Conservation (phyloP, 2,113 vertebrate species). For the Eleginops maclovinus region DNA sequence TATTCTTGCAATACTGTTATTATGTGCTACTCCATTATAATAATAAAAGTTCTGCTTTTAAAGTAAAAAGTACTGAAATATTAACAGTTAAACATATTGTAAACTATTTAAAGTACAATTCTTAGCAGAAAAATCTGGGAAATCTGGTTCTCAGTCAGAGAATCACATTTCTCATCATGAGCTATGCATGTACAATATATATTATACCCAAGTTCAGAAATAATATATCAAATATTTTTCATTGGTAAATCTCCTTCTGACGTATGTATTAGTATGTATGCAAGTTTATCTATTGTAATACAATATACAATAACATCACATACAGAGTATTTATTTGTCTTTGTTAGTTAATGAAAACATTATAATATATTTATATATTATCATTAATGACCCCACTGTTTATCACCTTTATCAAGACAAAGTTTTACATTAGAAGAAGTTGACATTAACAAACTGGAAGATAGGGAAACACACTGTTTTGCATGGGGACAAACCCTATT, state of each 20-base stretch:
- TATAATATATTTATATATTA: not conserved
- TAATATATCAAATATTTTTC: not conserved
- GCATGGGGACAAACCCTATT: too few species aligned
- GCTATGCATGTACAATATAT: too few species aligned
- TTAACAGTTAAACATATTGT: not conserved
- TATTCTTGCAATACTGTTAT: not conserved
- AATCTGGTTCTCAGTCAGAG: too few species aligned
- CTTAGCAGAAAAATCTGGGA: too few species aligned
- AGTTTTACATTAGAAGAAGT: not conserved
- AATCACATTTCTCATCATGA: too few species aligned
- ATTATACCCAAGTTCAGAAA: not conserved
- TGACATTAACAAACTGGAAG: not conserved
- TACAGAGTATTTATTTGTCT: not conserved
- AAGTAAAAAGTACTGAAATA: constrained; percentile 1
- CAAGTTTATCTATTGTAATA: not conserved
- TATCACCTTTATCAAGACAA: not conserved
- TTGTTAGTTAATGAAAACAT: not conserved
- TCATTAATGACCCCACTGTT: not conserved
- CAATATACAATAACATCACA: not conserved
- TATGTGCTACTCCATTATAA: too few species aligned
- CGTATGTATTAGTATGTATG: not conserved
- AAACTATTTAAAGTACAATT: too few species aligned
- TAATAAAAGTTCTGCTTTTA: not conserved
- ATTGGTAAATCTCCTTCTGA: not conserved
- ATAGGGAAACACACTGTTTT: too few species aligned